Evolutionary conservation across 2,888 invertebrate genomes (phyloP).

Genomic region (Cecidostiba fungosa): DNA sequence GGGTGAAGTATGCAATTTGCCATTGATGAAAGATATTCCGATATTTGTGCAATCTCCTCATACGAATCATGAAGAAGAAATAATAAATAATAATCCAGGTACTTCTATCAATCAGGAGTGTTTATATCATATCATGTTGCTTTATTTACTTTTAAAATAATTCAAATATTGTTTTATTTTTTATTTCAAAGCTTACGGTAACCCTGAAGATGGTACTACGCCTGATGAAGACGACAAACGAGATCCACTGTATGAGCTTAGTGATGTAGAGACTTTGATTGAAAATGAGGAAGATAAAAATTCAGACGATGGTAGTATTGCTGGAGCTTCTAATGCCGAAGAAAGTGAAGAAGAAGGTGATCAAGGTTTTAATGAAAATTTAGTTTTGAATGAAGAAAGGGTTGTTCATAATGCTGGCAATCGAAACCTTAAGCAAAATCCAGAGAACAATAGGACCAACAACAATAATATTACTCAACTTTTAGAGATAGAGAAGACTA

Average conservation of each 20-base stretch:
- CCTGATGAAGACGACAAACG: constrained; percentile 2
- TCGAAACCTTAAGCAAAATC: neutral
- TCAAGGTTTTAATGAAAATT: neutral
- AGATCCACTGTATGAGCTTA: no score
- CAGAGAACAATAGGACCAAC: neutral
- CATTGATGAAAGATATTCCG: neutral
- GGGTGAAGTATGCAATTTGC: neutral
- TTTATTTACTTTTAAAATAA: neutral
- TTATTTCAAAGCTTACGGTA: neutral
- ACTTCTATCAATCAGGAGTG: neutral
- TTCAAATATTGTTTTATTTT: neutral
- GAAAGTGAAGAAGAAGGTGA: neutral
- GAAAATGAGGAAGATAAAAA: no score
- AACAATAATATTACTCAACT: constrained; percentile 6
- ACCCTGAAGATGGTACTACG: neutral
- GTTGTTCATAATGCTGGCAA: neutral
- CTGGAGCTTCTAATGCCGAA: no score
- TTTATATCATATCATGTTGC: neutral
- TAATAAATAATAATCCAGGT: neutral
- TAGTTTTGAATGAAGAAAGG: neutral
- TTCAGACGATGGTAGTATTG: no score
- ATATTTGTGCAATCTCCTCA: neutral
- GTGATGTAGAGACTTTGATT: no score
- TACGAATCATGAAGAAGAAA: neutral
- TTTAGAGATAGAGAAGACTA: neutral